Evolutionary conservation across 2,797 vertebrate genomes (phyloP), one percentile per base, ranked within the genome.

Genomic region (Darevskia nairensis): DNA sequence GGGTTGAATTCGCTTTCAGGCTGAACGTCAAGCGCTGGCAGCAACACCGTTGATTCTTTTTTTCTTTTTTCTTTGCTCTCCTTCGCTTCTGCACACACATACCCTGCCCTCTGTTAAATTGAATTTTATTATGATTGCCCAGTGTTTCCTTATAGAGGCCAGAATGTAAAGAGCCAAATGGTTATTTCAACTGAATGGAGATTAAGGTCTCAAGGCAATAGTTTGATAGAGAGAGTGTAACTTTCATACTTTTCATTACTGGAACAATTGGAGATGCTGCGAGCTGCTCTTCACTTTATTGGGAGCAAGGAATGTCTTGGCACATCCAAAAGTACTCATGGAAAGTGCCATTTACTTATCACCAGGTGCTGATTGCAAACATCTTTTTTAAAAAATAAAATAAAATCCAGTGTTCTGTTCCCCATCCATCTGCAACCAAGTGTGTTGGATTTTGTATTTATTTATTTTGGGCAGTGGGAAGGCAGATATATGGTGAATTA

Each of bases 191-290:
- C 81, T 0, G 1, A 3, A 84, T 11, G 1, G 83, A 15, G 81
- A 32, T 80, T 90, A 91, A 81, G 25, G 0, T 15, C 81, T 92
- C 59, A 83, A 72, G 2, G 44, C 41, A 29, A 23, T 8, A 69
- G 21, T 74, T 82, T 88, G 85, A 90, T 88, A 64, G 90, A 86
- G 13, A 15, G 50, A 55, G 64, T 85, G 0, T 32, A n/a, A 39
- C 21, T 50, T 61, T 81, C 69, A 59, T 27, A 89, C 27, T 83
- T 93, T n/a, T 91, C 46, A 50, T 66, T 89, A 74, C 29, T 77
- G 29, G 32, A 4, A 15, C 86, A 90, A 71, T 88, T 35, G 64
- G 55, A 27, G 27, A 21, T 41, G 6, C n/a, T 1, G 6, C 8
- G 50, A 55, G 15, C 71, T 23, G 69, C 9, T 72, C 11, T 9